These are phyloP conservation scores for Nasonia oneida DNA, from an alignment of 2,888 invertebrate species.

Conservation along the genomic window DNA sequence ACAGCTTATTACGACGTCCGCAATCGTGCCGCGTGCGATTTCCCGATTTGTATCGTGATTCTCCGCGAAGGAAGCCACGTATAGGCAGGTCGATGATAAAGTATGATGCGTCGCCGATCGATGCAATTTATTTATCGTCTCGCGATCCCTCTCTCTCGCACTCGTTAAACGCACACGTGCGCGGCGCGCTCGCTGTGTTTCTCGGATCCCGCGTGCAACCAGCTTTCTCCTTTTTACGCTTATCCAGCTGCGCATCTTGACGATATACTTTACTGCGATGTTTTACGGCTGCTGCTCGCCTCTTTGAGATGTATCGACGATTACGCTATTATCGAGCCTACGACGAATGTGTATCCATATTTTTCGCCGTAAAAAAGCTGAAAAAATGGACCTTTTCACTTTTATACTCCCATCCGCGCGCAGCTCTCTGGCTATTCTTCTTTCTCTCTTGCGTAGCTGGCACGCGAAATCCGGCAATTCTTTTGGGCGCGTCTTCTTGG, in stretches of 20 bases:
- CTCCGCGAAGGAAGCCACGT: constrained; percentile 46
- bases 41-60: constrained; percentile 57
- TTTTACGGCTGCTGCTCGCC: not conserved
- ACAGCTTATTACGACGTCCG: constrained; percentile 67
- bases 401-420: constrained; percentile 33
- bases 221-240: constrained; percentile 41
- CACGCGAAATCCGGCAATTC: constrained; percentile 76
- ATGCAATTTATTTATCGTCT: constrained; percentile 56
- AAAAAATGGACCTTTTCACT: not conserved
- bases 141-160: not conserved
- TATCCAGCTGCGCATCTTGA: constrained; percentile 43
- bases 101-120: constrained; percentile 48
- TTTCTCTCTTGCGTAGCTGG: constrained; percentile 55
- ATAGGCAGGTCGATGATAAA: constrained; percentile 52
- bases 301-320: not conserved
- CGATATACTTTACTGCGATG: constrained; percentile 41
- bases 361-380: not conserved
- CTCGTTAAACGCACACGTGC: constrained; percentile 16
- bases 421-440: constrained; percentile 59
- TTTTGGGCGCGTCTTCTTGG: constrained; percentile 76
- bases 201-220: not conserved
- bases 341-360: not conserved
- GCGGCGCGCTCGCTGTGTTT: not conserved
- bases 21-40: constrained; percentile 50
- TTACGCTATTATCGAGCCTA: not conserved